Evolutionary conservation across 1,140 invertebrate genomes (phyloP), one percentile per base, ranked within the genome.

Genomic region (Lepeophtheirus salmonis): DNA sequence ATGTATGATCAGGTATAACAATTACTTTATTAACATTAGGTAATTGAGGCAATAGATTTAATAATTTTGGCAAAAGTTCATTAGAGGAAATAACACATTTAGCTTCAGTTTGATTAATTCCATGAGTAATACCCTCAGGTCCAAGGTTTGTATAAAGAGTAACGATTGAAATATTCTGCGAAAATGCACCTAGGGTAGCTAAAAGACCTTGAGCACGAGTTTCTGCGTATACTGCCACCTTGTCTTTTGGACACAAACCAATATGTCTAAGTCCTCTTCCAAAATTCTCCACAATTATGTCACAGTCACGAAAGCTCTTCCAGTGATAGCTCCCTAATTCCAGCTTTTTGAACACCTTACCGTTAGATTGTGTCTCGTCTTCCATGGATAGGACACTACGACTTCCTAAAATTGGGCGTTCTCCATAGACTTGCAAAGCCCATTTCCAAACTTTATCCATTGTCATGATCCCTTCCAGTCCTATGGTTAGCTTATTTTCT

Each of bases 351-450:
- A 63, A 78, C 1, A 74, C 69, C 65, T 73, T 76, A 21, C 79
- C 79, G 70, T 77, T 73, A 2, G 71, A 67, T 63, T 77, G 73
- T 10, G 68, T 66, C 64, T 78, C 76, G 24, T 78, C 71, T 61
- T 78, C 73, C 55, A 75, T 73, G 21, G 67, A 68, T 1, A 78
- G 61, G 4, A 79, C 65, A 64, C 77, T 70, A n/a, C 79, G 66
- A 1, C 73, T 75, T 3, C 78, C 78, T 55, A n/a, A 70, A 63
- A 74, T 76, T 6, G 65, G 65, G 26, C 67, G 67, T 10, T 67
- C 63, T 1, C 66, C 64, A 64, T 74, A 73, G 3, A 68, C 62
- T 60, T 64, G 55, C 25, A 65, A 61, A 3, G 70, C 67, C 59
- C 59, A 61, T 30, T 26, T 52, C 50, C 49, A 53, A 10, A 50